A percentile compares a stretch with the other conserved stretches of the same genome.
phyloP scores from a whole-genome alignment of 2,113 vertebrate genomes.

The Rattus rattus region DNA sequence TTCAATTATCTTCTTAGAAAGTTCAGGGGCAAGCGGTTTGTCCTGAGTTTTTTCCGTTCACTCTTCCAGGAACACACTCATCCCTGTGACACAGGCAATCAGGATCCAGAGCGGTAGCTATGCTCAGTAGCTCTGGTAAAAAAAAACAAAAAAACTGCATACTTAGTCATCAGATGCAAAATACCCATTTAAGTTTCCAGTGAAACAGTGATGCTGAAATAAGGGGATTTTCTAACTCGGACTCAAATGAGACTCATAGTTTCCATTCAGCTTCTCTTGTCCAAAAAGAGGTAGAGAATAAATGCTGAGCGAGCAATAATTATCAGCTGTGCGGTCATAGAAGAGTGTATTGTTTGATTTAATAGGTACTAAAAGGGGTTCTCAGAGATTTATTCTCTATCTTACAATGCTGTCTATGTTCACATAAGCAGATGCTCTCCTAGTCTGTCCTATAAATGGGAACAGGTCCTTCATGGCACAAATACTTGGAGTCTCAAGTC shows the following conservation, averaged over 20 bases:
- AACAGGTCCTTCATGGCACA: neutral
- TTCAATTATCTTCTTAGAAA: constrained; percentile 69
- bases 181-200: neutral
- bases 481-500: neutral
- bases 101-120: neutral
- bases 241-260: constrained; percentile 13
- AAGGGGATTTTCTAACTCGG: constrained; percentile 26
- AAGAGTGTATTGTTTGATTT: neutral
- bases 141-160: neutral
- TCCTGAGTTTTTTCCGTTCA: neutral
- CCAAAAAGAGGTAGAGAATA: neutral
- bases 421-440: neutral
- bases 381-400: neutral
- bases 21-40: constrained; percentile 45
- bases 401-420: constrained; percentile 36
- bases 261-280: constrained; percentile 57
- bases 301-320: neutral
- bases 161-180: constrained; percentile 32
- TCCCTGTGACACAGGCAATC: constrained; percentile 9
- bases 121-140: neutral
- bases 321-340: neutral
- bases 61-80: neutral
- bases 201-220: neutral
- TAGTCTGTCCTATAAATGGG: neutral
- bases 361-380: neutral